These are phyloP conservation scores for Molorchus minor DNA, from an alignment of 2,888 invertebrate genomes.

Conservation along the genomic window DNA sequence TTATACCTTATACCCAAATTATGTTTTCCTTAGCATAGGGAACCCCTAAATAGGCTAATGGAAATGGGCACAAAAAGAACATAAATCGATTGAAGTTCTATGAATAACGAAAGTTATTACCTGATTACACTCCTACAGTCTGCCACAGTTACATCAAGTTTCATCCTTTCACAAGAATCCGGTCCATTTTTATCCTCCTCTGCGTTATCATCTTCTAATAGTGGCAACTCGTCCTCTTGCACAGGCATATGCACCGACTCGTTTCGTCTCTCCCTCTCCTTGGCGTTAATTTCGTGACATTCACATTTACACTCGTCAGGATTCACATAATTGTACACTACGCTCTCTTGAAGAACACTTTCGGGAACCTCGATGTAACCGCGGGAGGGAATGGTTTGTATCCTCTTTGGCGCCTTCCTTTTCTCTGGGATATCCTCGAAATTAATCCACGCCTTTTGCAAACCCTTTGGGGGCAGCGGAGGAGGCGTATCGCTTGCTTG, in stretches of 20 bases:
- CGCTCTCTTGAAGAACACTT: slow-evolving; percentile 59
- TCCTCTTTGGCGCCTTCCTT: slow-evolving; percentile 81
- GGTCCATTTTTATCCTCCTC: slow-evolving; percentile 53
- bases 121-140: slow-evolving; percentile 61
- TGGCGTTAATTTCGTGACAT: slow-evolving; percentile 72
- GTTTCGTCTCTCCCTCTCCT: slow-evolving; percentile 52
- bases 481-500: slow-evolving; percentile 57
- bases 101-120: slow-evolving; percentile 41
- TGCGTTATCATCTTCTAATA: slow-evolving; percentile 62
- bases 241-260: slow-evolving; percentile 40
- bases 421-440: slow-evolving; percentile 88
- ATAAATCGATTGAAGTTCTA: background rate
- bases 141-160: slow-evolving; percentile 52
- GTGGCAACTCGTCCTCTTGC: slow-evolving; percentile 65
- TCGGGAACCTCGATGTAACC: slow-evolving; percentile 62
- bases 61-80: background rate
- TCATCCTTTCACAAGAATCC: slow-evolving; percentile 55
- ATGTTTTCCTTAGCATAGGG: too few species aligned
- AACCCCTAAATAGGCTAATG: too few species aligned
- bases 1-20: too few species aligned
- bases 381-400: slow-evolving; percentile 79
- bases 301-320: slow-evolving; percentile 90
- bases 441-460: slow-evolving; percentile 78
- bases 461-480: slow-evolving; percentile 62
- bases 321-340: slow-evolving; percentile 81